These are phyloP conservation scores for Dryocosmus kuriphilus DNA, from an alignment of 2,888 invertebrate species.

Conservation along the genomic window DNA sequence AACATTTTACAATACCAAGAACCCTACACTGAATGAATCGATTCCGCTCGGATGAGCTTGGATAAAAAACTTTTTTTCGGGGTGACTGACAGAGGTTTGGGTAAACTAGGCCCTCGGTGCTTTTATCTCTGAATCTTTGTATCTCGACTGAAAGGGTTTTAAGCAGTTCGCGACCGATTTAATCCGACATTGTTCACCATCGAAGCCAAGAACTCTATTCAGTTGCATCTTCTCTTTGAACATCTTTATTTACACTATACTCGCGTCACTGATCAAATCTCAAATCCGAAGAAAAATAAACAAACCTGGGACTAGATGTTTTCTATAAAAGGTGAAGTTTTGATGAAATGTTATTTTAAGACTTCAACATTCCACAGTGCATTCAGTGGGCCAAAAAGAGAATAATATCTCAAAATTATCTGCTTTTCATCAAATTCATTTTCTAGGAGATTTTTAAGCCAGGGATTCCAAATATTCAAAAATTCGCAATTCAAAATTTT, in stretches of 20 bases:
- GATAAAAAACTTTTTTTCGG: conserved; percentile 8
- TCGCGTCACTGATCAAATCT: neutral
- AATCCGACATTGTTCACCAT: conserved; percentile 7
- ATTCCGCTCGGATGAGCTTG: conserved; percentile 27
- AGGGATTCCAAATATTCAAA: too few species aligned
- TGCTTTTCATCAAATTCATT: too few species aligned
- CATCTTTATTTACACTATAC: neutral
- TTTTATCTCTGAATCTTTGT: conserved; percentile 24
- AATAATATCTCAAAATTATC: too few species aligned
- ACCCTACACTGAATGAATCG: conserved; percentile 29
- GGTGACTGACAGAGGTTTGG: conserved; percentile 18
- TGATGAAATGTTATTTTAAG: neutral
- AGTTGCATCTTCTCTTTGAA: conserved; percentile 8
- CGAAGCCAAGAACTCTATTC: conserved; percentile 19
- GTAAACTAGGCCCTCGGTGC: conserved; percentile 1
- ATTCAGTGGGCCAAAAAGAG: too few species aligned
- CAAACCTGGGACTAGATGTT: neutral
- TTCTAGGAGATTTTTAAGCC: too few species aligned
- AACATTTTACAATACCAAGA: conserved; percentile 26
- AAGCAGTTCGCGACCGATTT: conserved; percentile 23
- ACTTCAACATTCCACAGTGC: neutral
- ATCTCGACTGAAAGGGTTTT: conserved; percentile 33
- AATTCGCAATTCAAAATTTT: too few species aligned
- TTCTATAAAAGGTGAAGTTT: neutral
- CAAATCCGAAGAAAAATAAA: neutral